phyloP scores from a whole-genome alignment of 2,888 invertebrate genomes.

The Molorchus minor region DNA sequence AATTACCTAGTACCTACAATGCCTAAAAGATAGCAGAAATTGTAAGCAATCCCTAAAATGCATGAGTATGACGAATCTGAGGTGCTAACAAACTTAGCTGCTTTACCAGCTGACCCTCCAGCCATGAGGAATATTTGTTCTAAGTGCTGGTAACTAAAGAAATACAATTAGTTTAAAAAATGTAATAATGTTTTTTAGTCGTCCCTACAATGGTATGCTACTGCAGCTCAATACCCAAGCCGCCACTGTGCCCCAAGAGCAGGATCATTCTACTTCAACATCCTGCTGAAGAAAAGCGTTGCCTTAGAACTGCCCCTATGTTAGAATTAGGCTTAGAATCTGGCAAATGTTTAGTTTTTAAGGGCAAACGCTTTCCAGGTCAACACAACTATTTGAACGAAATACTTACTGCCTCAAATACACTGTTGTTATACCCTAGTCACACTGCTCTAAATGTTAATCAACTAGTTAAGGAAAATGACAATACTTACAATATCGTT shows the following conservation, averaged over 20 bases:
- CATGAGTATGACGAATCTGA: conserved; percentile 52
- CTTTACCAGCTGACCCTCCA: conserved; percentile 81
- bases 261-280: conserved; percentile 87
- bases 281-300: conserved; percentile 91
- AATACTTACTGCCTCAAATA: conserved; percentile 73
- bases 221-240: conserved; percentile 83
- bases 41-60: no score
- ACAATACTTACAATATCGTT: conserved; percentile 74
- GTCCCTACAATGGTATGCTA: conserved; percentile 88
- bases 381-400: conserved; percentile 73
- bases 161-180: not conserved
- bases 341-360: conserved; percentile 80
- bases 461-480: conserved; percentile 47
- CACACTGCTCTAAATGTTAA: conserved; percentile 71
- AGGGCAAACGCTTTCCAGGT: conserved; percentile 86
- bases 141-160: conserved; percentile 74
- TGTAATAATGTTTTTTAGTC: conserved; percentile 12
- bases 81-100: conserved; percentile 76
- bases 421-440: conserved; percentile 84
- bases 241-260: conserved; percentile 74
- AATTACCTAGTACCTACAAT: no score
- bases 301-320: conserved; percentile 90
- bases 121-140: conserved; percentile 75
- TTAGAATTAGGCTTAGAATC: conserved; percentile 77
- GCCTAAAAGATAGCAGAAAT: no score